Base-by-base conservation (phyloP, 1,140 invertebrate species). In the Habropoda laboriosa region DNA sequence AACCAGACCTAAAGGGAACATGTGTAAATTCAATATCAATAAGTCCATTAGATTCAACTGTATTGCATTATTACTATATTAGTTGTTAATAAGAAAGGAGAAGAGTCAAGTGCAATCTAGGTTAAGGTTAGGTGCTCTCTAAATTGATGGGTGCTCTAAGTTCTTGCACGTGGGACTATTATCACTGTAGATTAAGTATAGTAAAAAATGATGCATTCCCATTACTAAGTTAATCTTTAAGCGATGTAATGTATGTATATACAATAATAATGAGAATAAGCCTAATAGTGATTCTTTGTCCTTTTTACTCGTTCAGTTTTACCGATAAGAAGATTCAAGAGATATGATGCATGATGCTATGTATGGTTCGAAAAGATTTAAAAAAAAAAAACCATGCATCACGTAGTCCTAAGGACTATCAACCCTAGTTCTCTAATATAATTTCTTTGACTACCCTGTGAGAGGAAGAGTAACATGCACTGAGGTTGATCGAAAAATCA, bases 1-100 rank as follows among this genome's bases (percentile, higher is more conserved):
- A 88, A 98, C 97, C 94, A 99, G 94, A 95, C 98, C 98, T 99
- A 93, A 58, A 78, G 53, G 32, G 51, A 32, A 68, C 3, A 30
- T 1, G 2, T 21, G 3, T 0, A 2, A 0, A n/a, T 38, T 38
- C 35, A 6, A 27, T 51, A 27, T 53, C 13, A 16, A 27, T 13
- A 13, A 32, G 21, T 21, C 38, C 6, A n/a, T 18, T 1, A 32
- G 0, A 8, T 38, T 47, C 8, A n/a, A 45, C 13, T 10, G 6
- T 47, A 49, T 32, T 2, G 16, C 8, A 53, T 53, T n/a, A n/a
- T 7, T n/a, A 53, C 7, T 21, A 21, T 30, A 24, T 21, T 18
- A 4, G 5, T 16, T 35, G 12, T n/a, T 16, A 21, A 16, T 55
- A 27, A 70, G 27, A 71, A 40, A 57, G 49, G 42, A 64, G 7